Percentiles rank a stretch among this genome's conserved stretches.
Conservation (phyloP, 2,797 vertebrate species). For the Botia almorhae region DNA sequence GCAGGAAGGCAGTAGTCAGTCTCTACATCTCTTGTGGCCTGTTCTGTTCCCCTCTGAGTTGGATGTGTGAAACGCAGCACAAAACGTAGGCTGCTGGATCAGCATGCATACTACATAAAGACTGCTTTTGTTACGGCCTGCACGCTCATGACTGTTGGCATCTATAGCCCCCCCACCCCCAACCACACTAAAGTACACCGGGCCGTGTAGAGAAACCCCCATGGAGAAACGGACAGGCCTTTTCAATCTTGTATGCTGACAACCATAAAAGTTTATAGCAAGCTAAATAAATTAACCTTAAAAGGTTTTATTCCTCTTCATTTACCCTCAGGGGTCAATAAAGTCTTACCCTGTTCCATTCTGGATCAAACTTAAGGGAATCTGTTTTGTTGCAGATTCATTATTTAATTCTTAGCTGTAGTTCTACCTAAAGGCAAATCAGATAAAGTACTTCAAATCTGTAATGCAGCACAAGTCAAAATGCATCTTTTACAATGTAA, state of each 20-base stretch:
- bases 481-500: conserved; percentile 13
- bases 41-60: conserved; percentile 72
- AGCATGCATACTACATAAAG: conserved; percentile 83
- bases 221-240: conserved; percentile 27
- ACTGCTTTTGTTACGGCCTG: conserved; percentile 82
- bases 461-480: background rate
- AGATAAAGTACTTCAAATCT: conserved; percentile 5
- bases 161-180: conserved; percentile 72
- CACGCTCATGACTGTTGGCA: conserved; percentile 81
- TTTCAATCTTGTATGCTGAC: conserved; percentile 8
- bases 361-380: conserved; percentile 18
- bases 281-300: conserved; percentile 25
- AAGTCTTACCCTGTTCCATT: conserved; percentile 18
- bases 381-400: conserved; percentile 17
- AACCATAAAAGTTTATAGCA: background rate
- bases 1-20: conserved; percentile 53
- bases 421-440: background rate
- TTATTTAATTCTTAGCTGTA: conserved; percentile 18
- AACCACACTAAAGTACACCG: conserved; percentile 58
- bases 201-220: conserved; percentile 48
- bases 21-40: conserved; percentile 31
- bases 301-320: background rate
- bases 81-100: conserved; percentile 83
- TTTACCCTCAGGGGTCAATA: conserved; percentile 10
- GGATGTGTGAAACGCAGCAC: conserved; percentile 79